Base-by-base conservation (phyloP, 2,797 vertebrate species). In the Brachyrhaphis roseni region DNA sequence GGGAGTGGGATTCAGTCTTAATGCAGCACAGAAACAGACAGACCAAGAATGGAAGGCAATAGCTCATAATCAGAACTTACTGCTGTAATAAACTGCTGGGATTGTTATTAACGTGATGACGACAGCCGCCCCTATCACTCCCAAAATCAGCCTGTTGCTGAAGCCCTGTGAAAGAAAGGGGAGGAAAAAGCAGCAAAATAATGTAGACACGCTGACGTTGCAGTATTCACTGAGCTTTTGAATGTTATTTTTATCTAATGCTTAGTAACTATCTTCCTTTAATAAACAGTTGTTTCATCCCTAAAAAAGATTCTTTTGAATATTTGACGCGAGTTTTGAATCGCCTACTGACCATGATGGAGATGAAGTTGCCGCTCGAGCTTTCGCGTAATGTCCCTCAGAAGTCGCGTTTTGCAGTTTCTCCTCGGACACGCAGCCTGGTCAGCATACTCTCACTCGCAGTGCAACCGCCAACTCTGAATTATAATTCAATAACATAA, bases 101-200 rank as follows among this genome's bases (percentile, higher is more conserved):
- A 97, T 92, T 1, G 92, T 91, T 79, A 96, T 95, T 74, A 96
- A 80, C 55, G 85, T 92, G 94, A 95, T 93, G 93, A 96, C 89
- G 90, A 93, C 95, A 91, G 84, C 92, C 74, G 91, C 91, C 80
- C 93, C 95, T 41, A 93, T 43, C 83, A 92, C 53, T 85, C 84
- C 93, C 85, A 90, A 87, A 78, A 95, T 57, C 91, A 94, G 84
- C 92, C 94, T 96, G 49, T 78, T 90, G 89, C 89, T 91, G 90
- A 89, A 94, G 85, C 93, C 94, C 95, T 96, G 86, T 2, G 49
- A 87, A 86, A 90, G 86, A 83, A 80, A 78, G 4, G 47, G 16
- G 13, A 4, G 12, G 16, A 10, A 88, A 86, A 84, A 81, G 74
- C 59, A 82, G 18, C 34, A 31, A 57, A 84, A 79, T 82, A 47